Evolutionary conservation across 2,888 invertebrate species (phyloP).

Genomic region (Tryphoninae sp.): DNA sequence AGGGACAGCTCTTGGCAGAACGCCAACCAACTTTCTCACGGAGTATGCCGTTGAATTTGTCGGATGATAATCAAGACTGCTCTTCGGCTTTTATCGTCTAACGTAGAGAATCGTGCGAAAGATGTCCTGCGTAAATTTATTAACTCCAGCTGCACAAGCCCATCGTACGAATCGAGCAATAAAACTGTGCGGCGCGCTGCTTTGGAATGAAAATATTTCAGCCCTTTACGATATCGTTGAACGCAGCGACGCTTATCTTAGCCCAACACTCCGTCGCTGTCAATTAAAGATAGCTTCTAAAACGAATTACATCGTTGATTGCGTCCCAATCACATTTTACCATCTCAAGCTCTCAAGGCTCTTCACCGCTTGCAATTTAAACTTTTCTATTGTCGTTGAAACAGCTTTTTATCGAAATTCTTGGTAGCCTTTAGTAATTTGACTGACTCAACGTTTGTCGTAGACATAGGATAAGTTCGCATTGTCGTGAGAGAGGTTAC

Average conservation of each 20-base stretch:
- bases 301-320: constrained; percentile 65
- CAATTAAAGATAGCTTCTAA: constrained; percentile 24
- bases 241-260: constrained; percentile 27
- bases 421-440: constrained; percentile 1
- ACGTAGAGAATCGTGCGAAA: constrained; percentile 17
- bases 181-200: constrained; percentile 8
- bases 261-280: constrained; percentile 25
- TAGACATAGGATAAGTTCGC: no score
- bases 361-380: constrained; percentile 63
- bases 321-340: constrained; percentile 60
- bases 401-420: constrained; percentile 29
- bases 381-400: constrained; percentile 64
- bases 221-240: constrained; percentile 31
- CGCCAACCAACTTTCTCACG: constrained; percentile 53
- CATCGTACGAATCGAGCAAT: constrained; percentile 24
- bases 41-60: constrained; percentile 68
- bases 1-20: constrained; percentile 44
- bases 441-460: not conserved
- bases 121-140: constrained; percentile 31
- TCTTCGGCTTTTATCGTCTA: constrained; percentile 44
- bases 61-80: constrained; percentile 67
- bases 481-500: no score
- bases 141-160: constrained; percentile 17
- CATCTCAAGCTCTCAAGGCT: constrained; percentile 25
- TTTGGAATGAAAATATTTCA: constrained; percentile 43